Conservation (phyloP, 2,113 vertebrate species). For the Cochlearius cochlearius region DNA sequence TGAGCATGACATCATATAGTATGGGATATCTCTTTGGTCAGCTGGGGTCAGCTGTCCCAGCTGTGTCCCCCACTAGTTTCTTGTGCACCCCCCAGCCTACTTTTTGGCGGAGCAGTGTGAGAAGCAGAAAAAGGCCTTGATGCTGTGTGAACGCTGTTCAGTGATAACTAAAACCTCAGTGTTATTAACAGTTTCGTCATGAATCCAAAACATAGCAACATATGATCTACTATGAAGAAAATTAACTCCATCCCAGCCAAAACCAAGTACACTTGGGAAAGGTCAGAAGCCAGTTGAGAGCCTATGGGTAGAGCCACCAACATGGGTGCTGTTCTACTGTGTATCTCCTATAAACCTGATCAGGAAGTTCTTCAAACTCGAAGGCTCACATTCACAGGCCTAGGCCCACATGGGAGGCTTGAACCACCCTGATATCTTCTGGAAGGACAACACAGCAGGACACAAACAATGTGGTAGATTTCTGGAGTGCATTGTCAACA, state of each 20-base stretch:
- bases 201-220: background rate
- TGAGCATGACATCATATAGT: background rate
- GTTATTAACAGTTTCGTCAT: background rate
- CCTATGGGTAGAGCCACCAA: background rate
- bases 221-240: background rate
- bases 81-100: background rate
- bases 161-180: too few species aligned
- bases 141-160: background rate
- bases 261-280: background rate
- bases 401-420: background rate
- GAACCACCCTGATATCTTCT: background rate
- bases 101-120: background rate
- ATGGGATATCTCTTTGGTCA: background rate
- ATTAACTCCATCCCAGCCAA: background rate
- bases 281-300: background rate
- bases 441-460: background rate
- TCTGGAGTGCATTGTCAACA: background rate
- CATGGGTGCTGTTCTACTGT: background rate
- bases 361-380: background rate
- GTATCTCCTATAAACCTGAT: background rate
- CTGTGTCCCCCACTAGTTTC: background rate
- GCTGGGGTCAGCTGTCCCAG: background rate
- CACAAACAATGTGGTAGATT: background rate
- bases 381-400: background rate
- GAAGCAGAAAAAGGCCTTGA: background rate